phyloP scores from a whole-genome alignment of 2,113 vertebrate genomes.

The Lycocorax pyrrhopterus region DNA sequence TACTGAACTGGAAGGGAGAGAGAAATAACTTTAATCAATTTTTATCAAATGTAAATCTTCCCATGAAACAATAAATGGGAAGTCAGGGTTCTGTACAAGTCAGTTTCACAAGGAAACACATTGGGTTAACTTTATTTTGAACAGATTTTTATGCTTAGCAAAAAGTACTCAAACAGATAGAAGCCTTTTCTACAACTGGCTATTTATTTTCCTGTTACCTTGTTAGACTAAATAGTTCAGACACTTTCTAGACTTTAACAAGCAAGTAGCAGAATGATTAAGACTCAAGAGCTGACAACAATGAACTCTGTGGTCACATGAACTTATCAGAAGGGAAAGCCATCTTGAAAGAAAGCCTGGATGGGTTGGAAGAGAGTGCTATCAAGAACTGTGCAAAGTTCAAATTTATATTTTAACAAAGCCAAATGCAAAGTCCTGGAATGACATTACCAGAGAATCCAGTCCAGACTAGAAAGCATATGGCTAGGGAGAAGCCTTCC shows the following conservation, averaged over 20 bases:
- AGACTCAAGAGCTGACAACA: not conserved
- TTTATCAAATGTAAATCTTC: not conserved
- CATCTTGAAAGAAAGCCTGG: not conserved
- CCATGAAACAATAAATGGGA: not conserved
- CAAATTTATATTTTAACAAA: not conserved
- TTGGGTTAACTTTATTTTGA: not conserved
- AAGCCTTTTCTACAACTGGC: not conserved
- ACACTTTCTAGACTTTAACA: not conserved
- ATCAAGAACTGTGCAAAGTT: not conserved
- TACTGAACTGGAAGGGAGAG: not conserved
- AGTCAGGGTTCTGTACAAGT: not conserved
- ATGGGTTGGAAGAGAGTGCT: not conserved
- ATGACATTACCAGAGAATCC: not conserved
- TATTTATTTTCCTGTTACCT: not conserved
- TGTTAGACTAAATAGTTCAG: not conserved
- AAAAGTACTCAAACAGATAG: not conserved
- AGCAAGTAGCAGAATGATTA: not conserved
- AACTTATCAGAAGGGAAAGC: not conserved
- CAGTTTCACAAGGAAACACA: not conserved
- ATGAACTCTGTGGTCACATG: not conserved
- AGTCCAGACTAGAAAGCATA: not conserved
- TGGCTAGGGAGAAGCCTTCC: not conserved
- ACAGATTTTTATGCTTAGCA: not conserved
- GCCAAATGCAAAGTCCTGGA: not conserved
- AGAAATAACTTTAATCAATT: not conserved